phyloP scores from a whole-genome alignment of 1,140 invertebrate genomes.

The Aphelinus certus region DNA sequence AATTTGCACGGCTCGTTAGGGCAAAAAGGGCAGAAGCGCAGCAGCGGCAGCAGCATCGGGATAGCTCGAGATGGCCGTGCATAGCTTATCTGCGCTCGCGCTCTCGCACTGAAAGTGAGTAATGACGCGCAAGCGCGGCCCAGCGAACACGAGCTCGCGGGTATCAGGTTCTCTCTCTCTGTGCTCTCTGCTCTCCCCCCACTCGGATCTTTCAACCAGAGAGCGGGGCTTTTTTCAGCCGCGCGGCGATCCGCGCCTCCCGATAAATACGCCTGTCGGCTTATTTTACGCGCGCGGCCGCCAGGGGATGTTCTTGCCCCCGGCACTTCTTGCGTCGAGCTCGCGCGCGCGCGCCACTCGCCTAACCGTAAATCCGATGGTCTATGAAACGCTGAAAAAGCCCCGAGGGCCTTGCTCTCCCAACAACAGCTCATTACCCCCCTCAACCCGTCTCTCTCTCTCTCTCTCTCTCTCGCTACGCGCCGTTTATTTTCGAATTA shows the following conservation, averaged over 20 bases:
- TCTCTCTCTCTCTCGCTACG: background rate
- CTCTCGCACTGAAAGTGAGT: background rate
- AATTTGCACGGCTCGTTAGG: too few relatives aligned
- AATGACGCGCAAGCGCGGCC: background rate
- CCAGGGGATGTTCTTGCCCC: background rate
- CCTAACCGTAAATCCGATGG: conserved; percentile 27
- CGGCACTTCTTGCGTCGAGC: background rate
- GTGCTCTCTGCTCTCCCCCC: too few relatives aligned
- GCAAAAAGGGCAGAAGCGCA: too few relatives aligned
- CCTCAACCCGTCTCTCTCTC: conserved; percentile 10
- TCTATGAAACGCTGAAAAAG: background rate
- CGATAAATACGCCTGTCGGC: conserved; percentile 19
- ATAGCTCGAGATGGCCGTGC: too few relatives aligned
- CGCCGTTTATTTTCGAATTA: background rate
- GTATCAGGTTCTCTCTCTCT: too few relatives aligned
- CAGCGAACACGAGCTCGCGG: too few relatives aligned
- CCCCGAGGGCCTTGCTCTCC: too few relatives aligned
- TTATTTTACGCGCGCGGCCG: background rate
- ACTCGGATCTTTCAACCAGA: too few relatives aligned
- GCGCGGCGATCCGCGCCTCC: too few relatives aligned
- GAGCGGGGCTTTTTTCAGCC: too few relatives aligned
- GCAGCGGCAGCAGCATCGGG: too few relatives aligned
- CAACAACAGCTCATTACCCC: conserved; percentile 1
- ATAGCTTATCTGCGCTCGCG: too few relatives aligned
- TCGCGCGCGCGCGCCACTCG: conserved; percentile 4